Evolutionary conservation across 2,888 invertebrate species (phyloP), one percentile per base, ranked within the genome.

Genomic region (Volucella bombylans): DNA sequence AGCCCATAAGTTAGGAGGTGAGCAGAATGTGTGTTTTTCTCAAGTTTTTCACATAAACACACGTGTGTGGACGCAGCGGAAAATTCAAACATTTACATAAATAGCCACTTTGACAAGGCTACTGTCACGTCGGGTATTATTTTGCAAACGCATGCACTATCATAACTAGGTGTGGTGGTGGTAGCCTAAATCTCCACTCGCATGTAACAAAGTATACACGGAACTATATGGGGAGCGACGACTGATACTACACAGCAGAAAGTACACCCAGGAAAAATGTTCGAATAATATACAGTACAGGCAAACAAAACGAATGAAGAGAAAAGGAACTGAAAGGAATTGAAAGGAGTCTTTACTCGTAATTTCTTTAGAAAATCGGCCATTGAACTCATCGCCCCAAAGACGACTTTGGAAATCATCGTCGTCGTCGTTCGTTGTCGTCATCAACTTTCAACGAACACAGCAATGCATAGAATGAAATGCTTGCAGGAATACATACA

Each of bases 321-420:
- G 54, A 76, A 78, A 73, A 78, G 67, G 78, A 82, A 78, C 67
- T 72, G 62, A 78, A 71, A 74, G 61, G 71, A 76, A 85, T 71
- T 85, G 72, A 77, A 85, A 85, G 85, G 85, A 85, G 85, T 57
- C 67, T 85, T 80, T 77, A 31, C 31, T 31, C 6, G 31, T 31
- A 72, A 85, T 85, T 81, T 85, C 76, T 85, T 77, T 85, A 64
- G 72, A 77, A 85, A 85, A 85, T 85, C 85, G 85, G 85, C 3
- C 85, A 72, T 85, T 85, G 85, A 85, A 81, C 85, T 69, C 85
- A 50, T 71, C 76, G 68, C 67, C 69, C 80, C 77, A 57, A 49
- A 80, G 80, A 67, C 69, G 82, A 79, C 57, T 78, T 82, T 55
- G 69, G 73, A 73, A 82, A 79, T 68, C 82, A 82, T 64, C 73